Evolutionary conservation across 1,140 invertebrate genomes (phyloP), one percentile per base, ranked within the genome.

Genomic region (Steinernema khuongi): DNA sequence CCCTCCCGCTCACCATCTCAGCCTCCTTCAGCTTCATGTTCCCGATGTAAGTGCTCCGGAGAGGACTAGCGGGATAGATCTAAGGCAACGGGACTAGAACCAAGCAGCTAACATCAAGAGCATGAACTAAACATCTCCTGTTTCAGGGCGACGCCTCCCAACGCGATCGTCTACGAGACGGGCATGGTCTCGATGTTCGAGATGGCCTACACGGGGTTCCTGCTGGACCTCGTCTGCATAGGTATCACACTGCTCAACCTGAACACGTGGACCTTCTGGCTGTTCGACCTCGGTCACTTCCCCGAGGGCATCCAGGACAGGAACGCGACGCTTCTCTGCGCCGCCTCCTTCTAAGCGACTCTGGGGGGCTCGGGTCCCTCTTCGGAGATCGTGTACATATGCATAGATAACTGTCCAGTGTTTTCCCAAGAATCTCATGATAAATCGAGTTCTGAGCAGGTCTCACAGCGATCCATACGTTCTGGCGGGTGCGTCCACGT

Each of bases 131-230:
- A n/a, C n/a, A n/a, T n/a, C n/a, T n/a, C n/a, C n/a, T n/a, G n/a
- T n/a, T n/a, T n/a, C n/a, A n/a, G n/a, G 50, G 90, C 90, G 28
- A 91, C 91, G 1, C 93, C 94, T 1, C 93, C 94, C 19, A 97
- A 96, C 86, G 94, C 94, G 0, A 92, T 97, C 68, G 93, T 93
- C 0, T 92, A 92, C 68, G 91, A 85, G 1, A 83, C 82, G 44
- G 87, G 87, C 17, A 81, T 82, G 44, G 73, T 88, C 1, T 79
- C 79, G 67, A 81, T 88, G 7, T 74, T 77, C 17, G 87, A 88
- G 41, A 88, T 88, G 87, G 74, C 72, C 14, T 73, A 71, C 1
- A 73, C 72, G 71, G 78, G 78, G 1, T 30, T 79, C 36, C 50
- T 79, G n/a, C 74, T 79, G 30, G 79, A 79, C 36, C 36, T 76